Percentiles rank a stretch among this genome's conserved stretches.
phyloP scores from a whole-genome alignment of 2,888 invertebrate species.

The Criorhina ranunculi region DNA sequence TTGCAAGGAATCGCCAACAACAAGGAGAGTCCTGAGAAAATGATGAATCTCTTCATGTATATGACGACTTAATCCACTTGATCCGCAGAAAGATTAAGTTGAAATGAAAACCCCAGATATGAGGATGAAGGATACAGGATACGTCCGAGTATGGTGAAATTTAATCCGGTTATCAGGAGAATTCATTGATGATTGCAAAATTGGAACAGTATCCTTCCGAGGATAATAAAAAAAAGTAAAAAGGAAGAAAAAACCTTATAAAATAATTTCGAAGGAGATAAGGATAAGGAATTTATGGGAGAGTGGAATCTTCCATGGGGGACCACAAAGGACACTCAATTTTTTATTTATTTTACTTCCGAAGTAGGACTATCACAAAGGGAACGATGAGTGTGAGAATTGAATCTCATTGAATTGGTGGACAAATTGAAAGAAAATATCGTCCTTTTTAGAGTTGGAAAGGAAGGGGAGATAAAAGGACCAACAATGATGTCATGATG shows the following conservation, averaged over 20 bases:
- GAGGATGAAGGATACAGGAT: constrained; percentile 32
- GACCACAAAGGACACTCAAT: constrained; percentile 52
- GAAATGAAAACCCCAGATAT: constrained; percentile 48
- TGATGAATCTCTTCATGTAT: constrained; percentile 37
- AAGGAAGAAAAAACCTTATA: constrained; percentile 21
- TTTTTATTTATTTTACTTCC: constrained; percentile 21
- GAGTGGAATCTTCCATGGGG: constrained; percentile 2
- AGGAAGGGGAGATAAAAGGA: neutral
- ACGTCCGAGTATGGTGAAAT: constrained; percentile 48
- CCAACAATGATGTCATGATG: constrained; percentile 31
- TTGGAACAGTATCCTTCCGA: neutral
- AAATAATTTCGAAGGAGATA: constrained; percentile 64
- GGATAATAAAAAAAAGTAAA: neutral
- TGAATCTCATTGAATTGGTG: neutral
- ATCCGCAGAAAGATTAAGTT: constrained; percentile 30
- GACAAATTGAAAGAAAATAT: constrained; percentile 10
- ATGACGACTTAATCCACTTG: constrained; percentile 67
- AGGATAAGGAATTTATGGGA: constrained; percentile 29
- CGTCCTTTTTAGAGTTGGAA: neutral
- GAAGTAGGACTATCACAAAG: neutral
- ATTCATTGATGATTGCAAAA: constrained; percentile 39
- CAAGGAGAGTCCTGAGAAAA: constrained; percentile 55
- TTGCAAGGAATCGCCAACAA: constrained; percentile 32
- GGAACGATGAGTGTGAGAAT: constrained; percentile 52
- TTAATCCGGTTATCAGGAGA: constrained; percentile 66